A percentile compares a stretch with the other conserved stretches of the same genome.
Conservation (phyloP, 2,797 vertebrate genomes). For the Podargus strigoides region DNA sequence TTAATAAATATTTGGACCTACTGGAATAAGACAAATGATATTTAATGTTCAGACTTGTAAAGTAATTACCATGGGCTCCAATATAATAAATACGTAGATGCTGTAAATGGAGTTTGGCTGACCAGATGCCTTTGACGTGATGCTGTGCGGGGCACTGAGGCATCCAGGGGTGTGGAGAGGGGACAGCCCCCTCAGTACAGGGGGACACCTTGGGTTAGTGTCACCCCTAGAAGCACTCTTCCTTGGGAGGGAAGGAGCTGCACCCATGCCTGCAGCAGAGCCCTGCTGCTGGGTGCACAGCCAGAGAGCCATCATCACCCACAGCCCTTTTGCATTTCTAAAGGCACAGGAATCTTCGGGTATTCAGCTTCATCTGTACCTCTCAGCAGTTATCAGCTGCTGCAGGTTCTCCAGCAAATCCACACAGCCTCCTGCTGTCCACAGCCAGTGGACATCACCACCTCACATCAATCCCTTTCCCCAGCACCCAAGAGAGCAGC, state of each 20-base stretch:
- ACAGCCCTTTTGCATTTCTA: neutral
- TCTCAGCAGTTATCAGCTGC: neutral
- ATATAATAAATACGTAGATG: conserved; percentile 20
- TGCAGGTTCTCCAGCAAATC: neutral
- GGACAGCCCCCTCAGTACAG: neutral
- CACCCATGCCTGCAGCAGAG: neutral
- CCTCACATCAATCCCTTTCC: rapidly evolving
- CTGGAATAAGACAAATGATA: conserved; percentile 28
- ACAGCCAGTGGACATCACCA: neutral
- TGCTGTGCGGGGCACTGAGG: rapidly evolving
- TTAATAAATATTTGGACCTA: conserved; percentile 33
- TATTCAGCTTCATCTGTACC: neutral
- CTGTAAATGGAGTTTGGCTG: conserved; percentile 12
- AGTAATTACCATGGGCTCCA: conserved; percentile 35
- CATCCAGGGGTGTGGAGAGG: neutral
- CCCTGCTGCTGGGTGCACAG: rapidly evolving
- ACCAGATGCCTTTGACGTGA: neutral
- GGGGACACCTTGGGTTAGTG: rapidly evolving
- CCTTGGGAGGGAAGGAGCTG: neutral
- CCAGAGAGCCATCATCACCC: neutral
- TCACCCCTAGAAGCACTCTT: neutral
- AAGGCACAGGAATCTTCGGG: neutral
- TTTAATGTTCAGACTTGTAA: conserved; percentile 37
- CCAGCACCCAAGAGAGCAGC: neutral
- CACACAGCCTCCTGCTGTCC: neutral